Base-by-base conservation (phyloP, 2,888 invertebrate species). In the Andrena dorsata region DNA sequence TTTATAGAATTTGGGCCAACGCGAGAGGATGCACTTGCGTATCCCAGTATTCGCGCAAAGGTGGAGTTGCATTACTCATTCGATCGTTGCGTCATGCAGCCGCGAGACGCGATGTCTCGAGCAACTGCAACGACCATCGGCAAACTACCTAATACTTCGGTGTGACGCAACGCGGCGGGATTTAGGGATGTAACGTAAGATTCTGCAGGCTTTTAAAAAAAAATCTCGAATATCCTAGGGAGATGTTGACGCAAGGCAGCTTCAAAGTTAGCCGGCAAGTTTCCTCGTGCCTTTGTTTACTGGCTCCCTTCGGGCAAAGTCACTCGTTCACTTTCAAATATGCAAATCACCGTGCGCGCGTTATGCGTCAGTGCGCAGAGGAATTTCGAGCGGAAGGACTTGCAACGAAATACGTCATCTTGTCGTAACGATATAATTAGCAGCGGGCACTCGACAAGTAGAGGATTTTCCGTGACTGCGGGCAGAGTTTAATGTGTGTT, bases 301-400 rank as follows among this genome's bases (percentile, higher is more conserved):
- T 23, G 26, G 53, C 58, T 75, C 66, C 86, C 85, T 79, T 71
- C 72, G 76, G 81, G 81, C 81, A 75, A 85, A 83, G 78, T 85
- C 76, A 71, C 73, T 86, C 80, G 86, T 65, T 86, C 86, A 90
- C 91, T 91, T 91, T 91, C 91, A 88, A 90, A 91, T 91, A 91
- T 91, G 91, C 89, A 90, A 91, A 91, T 91, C 73, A 56, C 73
- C 68, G 85, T 85, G 63, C 82, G 80, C 86, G 84, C 90, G 91
- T 90, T 90, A 89, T 90, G 90, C 91, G 90, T 90, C 88, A 90
- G 83, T 89, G 91, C 87, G 76, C 91, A 86, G 71, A 80, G 90
- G 91, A 90, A 91, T 91, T 91, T 87, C 89, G 88, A 86, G 85
- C 87, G 84, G 89, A 86, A 88, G 82, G 85, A 56, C 74, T 80